These are phyloP conservation scores for Drosophila persimilis DNA, from an alignment of 1,140 invertebrate genomes.

Conservation along the genomic window DNA sequence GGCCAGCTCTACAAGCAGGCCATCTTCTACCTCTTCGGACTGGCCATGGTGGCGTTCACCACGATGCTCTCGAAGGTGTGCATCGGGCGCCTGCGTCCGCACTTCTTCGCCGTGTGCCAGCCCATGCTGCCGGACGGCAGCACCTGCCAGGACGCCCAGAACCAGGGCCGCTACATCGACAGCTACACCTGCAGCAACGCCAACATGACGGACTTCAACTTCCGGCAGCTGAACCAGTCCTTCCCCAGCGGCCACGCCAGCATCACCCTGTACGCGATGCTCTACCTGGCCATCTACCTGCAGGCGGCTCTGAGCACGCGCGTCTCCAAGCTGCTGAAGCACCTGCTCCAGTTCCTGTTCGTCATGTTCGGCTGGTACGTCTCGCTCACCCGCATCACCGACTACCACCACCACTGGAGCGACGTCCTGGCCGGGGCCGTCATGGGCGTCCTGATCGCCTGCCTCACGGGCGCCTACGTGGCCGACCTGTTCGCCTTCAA, in stretches of 20 bases:
- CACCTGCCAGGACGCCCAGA: conserved; percentile 84
- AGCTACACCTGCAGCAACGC: conserved; percentile 86
- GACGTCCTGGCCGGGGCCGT: conserved; percentile 86
- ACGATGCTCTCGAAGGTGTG: conserved; percentile 96
- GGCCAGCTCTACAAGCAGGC: conserved; percentile 88
- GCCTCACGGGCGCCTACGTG: conserved; percentile 83
- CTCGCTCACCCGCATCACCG: conserved; percentile 92
- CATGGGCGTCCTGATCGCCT: conserved; percentile 84
- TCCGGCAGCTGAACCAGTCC: conserved; percentile 89
- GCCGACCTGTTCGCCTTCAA: conserved; percentile 66
- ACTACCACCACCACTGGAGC: conserved; percentile 97
- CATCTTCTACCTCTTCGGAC: conserved; percentile 93
- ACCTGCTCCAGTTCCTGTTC: conserved; percentile 89
- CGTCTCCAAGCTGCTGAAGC: conserved; percentile 89
- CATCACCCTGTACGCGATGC: conserved; percentile 90
- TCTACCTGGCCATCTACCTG: conserved; percentile 92
- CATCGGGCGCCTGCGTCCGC: conserved; percentile 94
- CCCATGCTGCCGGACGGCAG: conserved; percentile 84
- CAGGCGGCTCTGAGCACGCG: conserved; percentile 89
- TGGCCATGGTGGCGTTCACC: conserved; percentile 89
- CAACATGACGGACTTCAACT: conserved; percentile 83
- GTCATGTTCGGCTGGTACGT: conserved; percentile 91
- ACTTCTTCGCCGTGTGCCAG: conserved; percentile 91
- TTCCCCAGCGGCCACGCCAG: conserved; percentile 93
- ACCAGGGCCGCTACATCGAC: conserved; percentile 87